Evolutionary conservation across 2,888 invertebrate species (phyloP).

Genomic region (Shargacucullia verbasci): DNA sequence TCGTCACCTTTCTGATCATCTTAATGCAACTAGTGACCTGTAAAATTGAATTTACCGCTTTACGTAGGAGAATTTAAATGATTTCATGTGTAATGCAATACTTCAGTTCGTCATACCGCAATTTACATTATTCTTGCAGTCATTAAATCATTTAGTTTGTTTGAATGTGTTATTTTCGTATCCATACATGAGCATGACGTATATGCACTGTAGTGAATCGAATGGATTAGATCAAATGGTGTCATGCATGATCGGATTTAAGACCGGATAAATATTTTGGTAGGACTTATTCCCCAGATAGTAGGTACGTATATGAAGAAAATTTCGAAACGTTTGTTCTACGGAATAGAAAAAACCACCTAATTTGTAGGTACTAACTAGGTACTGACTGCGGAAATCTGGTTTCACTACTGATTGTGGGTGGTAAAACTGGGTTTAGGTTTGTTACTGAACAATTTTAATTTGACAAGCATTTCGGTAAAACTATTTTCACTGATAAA

Average conservation of each 20-base stretch:
- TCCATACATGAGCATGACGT: conserved; percentile 2
- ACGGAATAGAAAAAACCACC: too few relatives aligned
- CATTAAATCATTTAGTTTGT: conserved; percentile 29
- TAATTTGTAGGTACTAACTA: too few relatives aligned
- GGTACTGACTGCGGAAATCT: conserved; percentile 36
- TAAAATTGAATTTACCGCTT: conserved; percentile 69
- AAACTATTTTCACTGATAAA: too few relatives aligned
- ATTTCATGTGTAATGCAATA: conserved; percentile 54
- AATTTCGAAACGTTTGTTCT: too few relatives aligned
- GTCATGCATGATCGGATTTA: conserved; percentile 20
- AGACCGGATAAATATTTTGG: too few relatives aligned
- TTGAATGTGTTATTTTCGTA: conserved; percentile 17
- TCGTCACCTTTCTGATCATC: conserved; percentile 58
- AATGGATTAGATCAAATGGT: conserved; percentile 16
- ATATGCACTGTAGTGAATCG: conserved; percentile 11
- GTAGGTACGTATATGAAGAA: too few relatives aligned
- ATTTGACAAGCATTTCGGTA: too few relatives aligned
- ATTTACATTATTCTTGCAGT: conserved; percentile 29
- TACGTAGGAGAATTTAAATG: conserved; percentile 43
- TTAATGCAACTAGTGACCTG: conserved; percentile 75
- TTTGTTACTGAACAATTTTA: neutral
- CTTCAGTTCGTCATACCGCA: conserved; percentile 30
- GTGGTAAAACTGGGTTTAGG: conserved; percentile 8
- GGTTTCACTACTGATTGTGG: conserved; percentile 13
- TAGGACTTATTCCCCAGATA: too few relatives aligned